phyloP scores from a whole-genome alignment of 2,888 invertebrate species.

The Ectobius pallidus region DNA sequence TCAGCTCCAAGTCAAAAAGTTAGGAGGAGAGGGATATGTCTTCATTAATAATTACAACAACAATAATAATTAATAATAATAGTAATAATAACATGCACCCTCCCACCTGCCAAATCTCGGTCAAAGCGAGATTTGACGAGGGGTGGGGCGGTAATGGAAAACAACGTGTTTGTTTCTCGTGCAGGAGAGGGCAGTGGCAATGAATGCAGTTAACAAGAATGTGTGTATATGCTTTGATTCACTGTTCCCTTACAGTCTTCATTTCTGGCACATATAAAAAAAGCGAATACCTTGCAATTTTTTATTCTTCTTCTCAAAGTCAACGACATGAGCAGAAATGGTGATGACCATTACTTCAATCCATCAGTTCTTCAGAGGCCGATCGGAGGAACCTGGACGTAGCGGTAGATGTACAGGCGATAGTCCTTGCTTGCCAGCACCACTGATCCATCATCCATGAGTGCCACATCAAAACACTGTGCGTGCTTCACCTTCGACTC shows the following conservation, averaged over 20 bases:
- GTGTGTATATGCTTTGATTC: not conserved
- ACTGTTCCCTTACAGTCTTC: conserved; percentile 16
- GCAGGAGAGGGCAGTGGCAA: conserved; percentile 33
- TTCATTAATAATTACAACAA: conserved; percentile 42
- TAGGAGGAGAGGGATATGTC: conserved; percentile 39
- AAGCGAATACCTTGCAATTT: conserved; percentile 12
- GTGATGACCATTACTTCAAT: not conserved
- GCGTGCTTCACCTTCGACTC: conserved; percentile 99
- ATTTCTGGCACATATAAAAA: conserved; percentile 26
- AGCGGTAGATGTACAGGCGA: conserved; percentile 98
- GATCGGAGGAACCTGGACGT: conserved; percentile 91
- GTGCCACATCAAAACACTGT: conserved; percentile 98
- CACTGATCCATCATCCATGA: conserved; percentile 98
- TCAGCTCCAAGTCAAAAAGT: not conserved
- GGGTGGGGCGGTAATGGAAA: conserved; percentile 23
- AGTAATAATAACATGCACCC: conserved; percentile 16
- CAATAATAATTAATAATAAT: conserved; percentile 20
- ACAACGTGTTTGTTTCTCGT: conserved; percentile 23
- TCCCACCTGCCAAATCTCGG: conserved; percentile 15
- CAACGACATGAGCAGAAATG: conserved; percentile 16
- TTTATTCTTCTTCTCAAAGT: too few species aligned
- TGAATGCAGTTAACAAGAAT: conserved; percentile 29
- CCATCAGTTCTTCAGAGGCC: conserved; percentile 64
- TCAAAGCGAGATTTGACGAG: not conserved
- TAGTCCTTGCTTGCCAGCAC: conserved; percentile 99